Percentiles rank a stretch among this genome's conserved stretches.
phyloP scores from a whole-genome alignment of 2,797 vertebrate species.

The Merluccius polli region DNA sequence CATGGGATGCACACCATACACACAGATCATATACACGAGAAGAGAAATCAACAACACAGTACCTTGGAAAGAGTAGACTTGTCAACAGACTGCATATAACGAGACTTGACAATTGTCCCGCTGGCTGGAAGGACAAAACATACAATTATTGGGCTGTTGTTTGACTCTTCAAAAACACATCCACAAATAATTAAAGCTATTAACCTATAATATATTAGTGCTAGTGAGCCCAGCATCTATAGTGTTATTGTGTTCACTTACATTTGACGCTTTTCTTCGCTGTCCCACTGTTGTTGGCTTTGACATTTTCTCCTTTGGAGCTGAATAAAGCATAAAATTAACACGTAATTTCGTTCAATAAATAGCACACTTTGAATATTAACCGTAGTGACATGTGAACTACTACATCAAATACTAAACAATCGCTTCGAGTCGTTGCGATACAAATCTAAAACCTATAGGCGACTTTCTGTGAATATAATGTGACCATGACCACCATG shows the following conservation, averaged over 20 bases:
- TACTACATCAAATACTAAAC: too few species aligned
- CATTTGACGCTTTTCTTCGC: conserved; percentile 68
- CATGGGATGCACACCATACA: too few species aligned
- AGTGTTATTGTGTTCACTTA: conserved; percentile 39
- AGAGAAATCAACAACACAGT: conserved; percentile 8
- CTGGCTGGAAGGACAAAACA: conserved; percentile 48
- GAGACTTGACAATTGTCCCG: conserved; percentile 75
- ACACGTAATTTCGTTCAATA: not conserved
- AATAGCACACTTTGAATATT: not conserved
- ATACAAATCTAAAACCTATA: not conserved
- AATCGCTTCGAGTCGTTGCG: not conserved
- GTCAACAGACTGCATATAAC: conserved; percentile 76
- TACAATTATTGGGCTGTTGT: too few species aligned
- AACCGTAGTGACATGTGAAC: not conserved
- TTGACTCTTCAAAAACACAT: too few species aligned
- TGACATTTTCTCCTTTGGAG: conserved; percentile 50
- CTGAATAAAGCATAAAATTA: conserved; percentile 32
- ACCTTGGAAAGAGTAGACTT: conserved; percentile 72
- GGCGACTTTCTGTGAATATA: not conserved
- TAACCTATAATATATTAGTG: not conserved
- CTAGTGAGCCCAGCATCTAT: not conserved
- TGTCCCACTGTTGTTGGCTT: conserved; percentile 52
- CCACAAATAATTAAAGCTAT: not conserved
- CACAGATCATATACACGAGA: not conserved
- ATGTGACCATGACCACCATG: not conserved